These are phyloP conservation scores for Caradrina kadenii DNA, from an alignment of 2,888 invertebrate species.

Conservation along the genomic window DNA sequence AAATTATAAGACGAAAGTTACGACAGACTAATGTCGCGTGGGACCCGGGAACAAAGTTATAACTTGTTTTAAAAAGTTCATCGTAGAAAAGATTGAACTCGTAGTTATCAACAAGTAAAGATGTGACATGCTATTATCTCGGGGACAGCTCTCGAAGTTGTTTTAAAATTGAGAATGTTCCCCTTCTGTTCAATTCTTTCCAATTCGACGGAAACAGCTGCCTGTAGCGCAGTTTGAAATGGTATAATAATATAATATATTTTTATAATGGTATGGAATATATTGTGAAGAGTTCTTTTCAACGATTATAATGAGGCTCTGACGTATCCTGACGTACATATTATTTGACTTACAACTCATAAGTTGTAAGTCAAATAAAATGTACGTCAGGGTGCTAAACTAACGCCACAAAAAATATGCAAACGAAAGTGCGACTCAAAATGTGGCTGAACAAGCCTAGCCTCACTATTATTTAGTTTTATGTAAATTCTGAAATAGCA, in stretches of 20 bases:
- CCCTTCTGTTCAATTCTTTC: constrained; percentile 44
- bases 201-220: constrained; percentile 50
- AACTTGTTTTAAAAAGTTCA: constrained; percentile 34
- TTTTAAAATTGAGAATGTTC: constrained; percentile 59
- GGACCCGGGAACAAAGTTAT: constrained; percentile 2
- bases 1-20: constrained; percentile 14
- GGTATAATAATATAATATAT: constrained; percentile 47
- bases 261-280: constrained; percentile 14
- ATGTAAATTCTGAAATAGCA: constrained; percentile 72
- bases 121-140: constrained; percentile 64
- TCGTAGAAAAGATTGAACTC: constrained; percentile 38
- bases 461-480: constrained; percentile 55
- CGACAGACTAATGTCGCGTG: not conserved
- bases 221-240: constrained; percentile 20
- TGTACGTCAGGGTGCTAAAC: constrained; percentile 4
- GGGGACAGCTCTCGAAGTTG: constrained; percentile 40
- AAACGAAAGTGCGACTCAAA: constrained; percentile 50
- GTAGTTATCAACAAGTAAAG: constrained; percentile 50
- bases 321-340: too few relatives aligned
- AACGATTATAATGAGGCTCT: constrained; percentile 37
- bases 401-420: constrained; percentile 46
- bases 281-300: constrained; percentile 24
- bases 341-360: too few relatives aligned
- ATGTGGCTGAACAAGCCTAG: constrained; percentile 36
- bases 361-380: constrained; percentile 23